A percentile compares a stretch with the other conserved stretches of the same genome.
These are phyloP conservation scores for Stichodactyla helianthus DNA, from an alignment of 64 coral and sea anemone genomes.

Conservation along the genomic window DNA sequence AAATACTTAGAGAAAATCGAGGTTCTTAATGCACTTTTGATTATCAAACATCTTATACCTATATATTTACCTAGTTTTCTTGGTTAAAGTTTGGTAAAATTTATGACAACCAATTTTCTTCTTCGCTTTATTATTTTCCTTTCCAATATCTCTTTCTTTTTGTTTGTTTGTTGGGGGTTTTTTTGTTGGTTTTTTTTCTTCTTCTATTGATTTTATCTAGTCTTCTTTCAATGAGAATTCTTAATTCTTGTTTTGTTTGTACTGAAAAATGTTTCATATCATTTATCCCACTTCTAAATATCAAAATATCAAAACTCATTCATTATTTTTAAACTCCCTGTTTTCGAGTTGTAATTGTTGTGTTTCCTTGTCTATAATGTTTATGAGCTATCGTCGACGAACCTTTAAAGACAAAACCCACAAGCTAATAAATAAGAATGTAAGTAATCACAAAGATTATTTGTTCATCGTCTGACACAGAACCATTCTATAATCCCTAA, in stretches of 20 bases:
- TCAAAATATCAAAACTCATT: background rate
- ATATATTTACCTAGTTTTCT: no score
- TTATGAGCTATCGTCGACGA: background rate
- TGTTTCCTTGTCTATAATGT: background rate
- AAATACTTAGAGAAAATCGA: no score
- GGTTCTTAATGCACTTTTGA: no score
- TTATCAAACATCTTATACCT: no score
- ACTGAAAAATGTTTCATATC: background rate
- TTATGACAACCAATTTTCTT: no score
- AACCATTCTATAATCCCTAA: slow-evolving; percentile 2
- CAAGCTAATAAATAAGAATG: background rate
- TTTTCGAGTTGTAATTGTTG: background rate
- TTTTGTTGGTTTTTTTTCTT: background rate
- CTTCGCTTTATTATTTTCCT: no score
- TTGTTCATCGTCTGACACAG: background rate
- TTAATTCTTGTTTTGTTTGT: background rate
- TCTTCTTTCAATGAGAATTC: background rate
- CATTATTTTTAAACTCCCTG: background rate
- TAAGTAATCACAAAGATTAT: background rate
- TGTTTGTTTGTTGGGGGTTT: no score
- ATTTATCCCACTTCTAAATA: background rate
- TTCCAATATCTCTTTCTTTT: background rate
- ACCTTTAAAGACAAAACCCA: background rate
- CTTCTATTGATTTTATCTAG: background rate
- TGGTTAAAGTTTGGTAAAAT: no score